Evolutionary conservation across 2,797 vertebrate genomes (phyloP), one percentile per base, ranked within the genome.

Genomic region (Lophotriccus pileatus): DNA sequence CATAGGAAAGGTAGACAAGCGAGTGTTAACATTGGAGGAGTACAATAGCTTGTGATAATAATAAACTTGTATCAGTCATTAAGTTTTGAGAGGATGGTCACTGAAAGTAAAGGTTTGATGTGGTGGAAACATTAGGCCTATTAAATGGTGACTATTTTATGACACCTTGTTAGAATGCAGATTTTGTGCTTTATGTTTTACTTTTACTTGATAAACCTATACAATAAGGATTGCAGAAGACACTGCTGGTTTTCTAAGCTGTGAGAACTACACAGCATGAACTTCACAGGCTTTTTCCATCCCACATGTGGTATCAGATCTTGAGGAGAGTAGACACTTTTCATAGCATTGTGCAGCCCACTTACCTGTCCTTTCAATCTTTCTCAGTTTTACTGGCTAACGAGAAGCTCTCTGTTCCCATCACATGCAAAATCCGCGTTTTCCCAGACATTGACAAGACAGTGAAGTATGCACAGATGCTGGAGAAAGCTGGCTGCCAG

Each of bases 381-480:
- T 94, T 78, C 93, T 72, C 92, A 99, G 99, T 99, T 96, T 98
- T 98, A 90, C 96, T 99, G 96, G 99, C 99, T 89, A 97, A 99
- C 7, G 98, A 99, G 97, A 99, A 98, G 94, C 98, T 99, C 69
- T 99, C 98, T 2, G 99, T 99, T 94, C 99, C 99, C 6, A 97
- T 99, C 97, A 99, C 99, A 0, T 99, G 99, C 97, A 99, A 99
- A 98, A 99, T 99, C 97, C 98, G 99, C 3, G 98, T 99, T 92
- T 99, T 99, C 96, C 97, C 98, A 32, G 99, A 99, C 95, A 94
- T 99, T 32, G 98, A 98, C 73, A 99, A 98, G 98, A 99, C 99
- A 0, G 98, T 99, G 90, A 93, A 96, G 80, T 99, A 99, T 32
- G 99, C 99, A 58, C 99, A 98, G 98, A 98, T 99, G 99, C 97